These are phyloP conservation scores for Campylorhamphus procurvoides DNA, from an alignment of 2,113 vertebrate genomes.

Conservation along the genomic window DNA sequence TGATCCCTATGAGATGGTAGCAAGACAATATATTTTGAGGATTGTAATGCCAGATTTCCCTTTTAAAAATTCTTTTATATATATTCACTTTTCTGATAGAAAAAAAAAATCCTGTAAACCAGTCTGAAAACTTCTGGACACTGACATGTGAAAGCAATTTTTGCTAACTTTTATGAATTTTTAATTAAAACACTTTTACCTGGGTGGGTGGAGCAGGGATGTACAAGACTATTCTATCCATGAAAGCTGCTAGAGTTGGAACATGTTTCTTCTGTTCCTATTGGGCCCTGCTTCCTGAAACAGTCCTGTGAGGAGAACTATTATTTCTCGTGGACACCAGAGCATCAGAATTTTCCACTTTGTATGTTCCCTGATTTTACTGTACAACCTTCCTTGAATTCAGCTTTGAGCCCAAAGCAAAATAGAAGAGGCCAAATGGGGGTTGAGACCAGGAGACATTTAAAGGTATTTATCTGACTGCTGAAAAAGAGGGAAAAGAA, in stretches of 20 bases:
- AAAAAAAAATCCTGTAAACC: not conserved
- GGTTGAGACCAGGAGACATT: not conserved
- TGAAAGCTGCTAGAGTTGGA: not conserved
- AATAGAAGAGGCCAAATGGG: not conserved
- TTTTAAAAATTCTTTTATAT: not conserved
- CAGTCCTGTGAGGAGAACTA: not conserved
- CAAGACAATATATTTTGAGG: not conserved
- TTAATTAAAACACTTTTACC: not conserved
- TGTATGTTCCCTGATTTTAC: not conserved
- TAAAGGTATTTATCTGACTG: not conserved
- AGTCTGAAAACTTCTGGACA: not conserved
- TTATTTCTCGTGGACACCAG: not conserved
- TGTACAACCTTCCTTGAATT: not conserved
- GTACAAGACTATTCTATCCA: not conserved
- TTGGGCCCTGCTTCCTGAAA: not conserved
- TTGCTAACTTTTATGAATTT: not conserved
- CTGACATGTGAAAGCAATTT: not conserved
- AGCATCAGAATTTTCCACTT: not conserved
- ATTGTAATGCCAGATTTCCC: not conserved
- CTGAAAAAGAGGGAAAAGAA: not conserved
- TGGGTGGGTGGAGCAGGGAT: not conserved
- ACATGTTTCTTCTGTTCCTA: not conserved
- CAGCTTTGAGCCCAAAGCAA: not conserved
- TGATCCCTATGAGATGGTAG: not conserved
- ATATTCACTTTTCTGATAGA: not conserved